Conservation (phyloP, 1,140 invertebrate species). For the Nasonia longicornis region DNA sequence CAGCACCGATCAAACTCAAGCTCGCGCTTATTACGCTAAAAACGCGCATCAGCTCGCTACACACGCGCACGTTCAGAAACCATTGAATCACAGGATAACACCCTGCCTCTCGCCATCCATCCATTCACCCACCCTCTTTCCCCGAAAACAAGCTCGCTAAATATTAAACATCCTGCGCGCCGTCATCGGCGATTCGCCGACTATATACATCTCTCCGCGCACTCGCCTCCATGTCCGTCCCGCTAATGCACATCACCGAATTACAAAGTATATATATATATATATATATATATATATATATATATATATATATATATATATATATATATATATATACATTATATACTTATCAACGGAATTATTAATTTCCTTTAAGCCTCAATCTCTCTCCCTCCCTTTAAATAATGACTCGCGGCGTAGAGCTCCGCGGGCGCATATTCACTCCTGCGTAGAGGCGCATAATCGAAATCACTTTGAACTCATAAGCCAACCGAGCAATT, state of each 20-base stretch:
- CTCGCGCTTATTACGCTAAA: too few species aligned
- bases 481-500: conserved; percentile 38
- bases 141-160: not conserved
- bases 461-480: conserved; percentile 28
- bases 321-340: not conserved
- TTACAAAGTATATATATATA: not conserved
- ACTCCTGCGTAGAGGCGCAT: not conserved
- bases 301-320: not conserved
- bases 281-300: conserved; percentile 7
- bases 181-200: not conserved
- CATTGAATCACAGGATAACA: not conserved
- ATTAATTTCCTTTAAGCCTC: conserved; percentile 37
- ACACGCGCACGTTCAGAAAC: not conserved
- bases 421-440: not conserved
- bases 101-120: not conserved
- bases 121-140: not conserved
- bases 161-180: not conserved
- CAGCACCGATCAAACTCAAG: too few species aligned
- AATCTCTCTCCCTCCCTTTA: not conserved
- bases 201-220: too few species aligned
- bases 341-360: conserved; percentile 16
- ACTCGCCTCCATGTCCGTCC: too few species aligned
- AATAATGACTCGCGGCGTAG: conserved; percentile 8
- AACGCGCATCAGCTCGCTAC: too few species aligned
- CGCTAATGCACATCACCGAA: conserved; percentile 20